Evolutionary conservation across 2,888 invertebrate species (phyloP).

Genomic region (Oxycera nigricornis): DNA sequence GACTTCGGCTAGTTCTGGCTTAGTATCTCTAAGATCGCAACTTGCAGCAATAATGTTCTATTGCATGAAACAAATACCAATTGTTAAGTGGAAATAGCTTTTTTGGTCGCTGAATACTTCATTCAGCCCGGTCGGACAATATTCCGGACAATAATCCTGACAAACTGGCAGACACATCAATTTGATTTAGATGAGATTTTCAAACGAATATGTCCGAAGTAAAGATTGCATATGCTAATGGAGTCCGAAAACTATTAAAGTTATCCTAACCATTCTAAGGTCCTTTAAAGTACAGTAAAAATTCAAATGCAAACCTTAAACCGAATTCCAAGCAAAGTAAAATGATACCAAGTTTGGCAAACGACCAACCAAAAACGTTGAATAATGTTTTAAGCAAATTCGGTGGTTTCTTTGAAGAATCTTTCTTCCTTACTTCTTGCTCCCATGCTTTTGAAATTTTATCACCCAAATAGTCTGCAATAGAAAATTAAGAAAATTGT

Average conservation of each 20-base stretch:
- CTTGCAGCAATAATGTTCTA: not conserved
- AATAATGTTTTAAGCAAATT: conserved; percentile 66
- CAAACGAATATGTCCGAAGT: no score
- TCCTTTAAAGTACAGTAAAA: no score
- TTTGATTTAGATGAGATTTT: no score
- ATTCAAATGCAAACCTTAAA: conserved; percentile 59
- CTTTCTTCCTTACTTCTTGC: conserved; percentile 62
- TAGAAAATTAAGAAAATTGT: conserved; percentile 11
- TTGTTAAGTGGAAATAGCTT: not conserved
- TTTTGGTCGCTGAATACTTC: no score
- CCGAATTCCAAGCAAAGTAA: conserved; percentile 69
- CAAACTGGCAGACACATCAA: no score
- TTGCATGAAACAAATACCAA: not conserved
- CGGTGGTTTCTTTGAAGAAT: conserved; percentile 61
- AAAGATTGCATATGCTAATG: no score
- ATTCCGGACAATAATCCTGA: no score
- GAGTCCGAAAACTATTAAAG: no score
- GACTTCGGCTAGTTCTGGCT: no score
- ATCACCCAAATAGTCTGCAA: conserved; percentile 63
- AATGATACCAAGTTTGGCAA: conserved; percentile 67
- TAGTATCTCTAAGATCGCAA: no score
- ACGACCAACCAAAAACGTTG: conserved; percentile 67
- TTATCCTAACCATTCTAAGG: no score
- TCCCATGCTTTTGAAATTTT: conserved; percentile 68
- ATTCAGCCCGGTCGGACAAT: no score